phyloP scores from a whole-genome alignment of 23 tunicate genomes.

The Halocynthia roretzi region DNA sequence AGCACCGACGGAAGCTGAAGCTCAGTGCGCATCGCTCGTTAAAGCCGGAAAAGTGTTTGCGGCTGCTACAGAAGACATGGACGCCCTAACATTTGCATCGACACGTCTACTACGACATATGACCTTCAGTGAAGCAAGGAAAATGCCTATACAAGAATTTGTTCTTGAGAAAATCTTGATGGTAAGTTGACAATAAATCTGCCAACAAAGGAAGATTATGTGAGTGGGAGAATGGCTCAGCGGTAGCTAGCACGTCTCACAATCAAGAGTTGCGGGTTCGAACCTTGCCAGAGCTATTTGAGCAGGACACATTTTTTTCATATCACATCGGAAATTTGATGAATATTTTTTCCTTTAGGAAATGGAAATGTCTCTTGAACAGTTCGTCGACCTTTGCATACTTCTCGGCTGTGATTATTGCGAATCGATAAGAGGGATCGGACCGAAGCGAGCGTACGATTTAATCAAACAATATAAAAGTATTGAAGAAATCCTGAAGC shows the following conservation, averaged over 20 bases:
- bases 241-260: no score
- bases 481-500: conserved; percentile 68
- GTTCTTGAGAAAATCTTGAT: conserved; percentile 37
- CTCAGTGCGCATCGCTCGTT: conserved; percentile 89
- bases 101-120: conserved; percentile 72
- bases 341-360: conserved; percentile 14
- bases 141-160: conserved; percentile 95
- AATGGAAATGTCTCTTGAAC: conserved; percentile 75
- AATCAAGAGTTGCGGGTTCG: no score
- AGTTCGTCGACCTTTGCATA: conserved; percentile 90
- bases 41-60: conserved; percentile 80
- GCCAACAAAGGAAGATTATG: no score
- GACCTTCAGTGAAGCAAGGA: conserved; percentile 94
- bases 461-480: conserved; percentile 85
- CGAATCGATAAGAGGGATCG: conserved; percentile 69
- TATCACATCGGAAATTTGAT: no score
- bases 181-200: no score
- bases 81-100: conserved; percentile 79
- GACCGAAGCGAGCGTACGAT: conserved; percentile 91
- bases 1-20: conserved; percentile 96
- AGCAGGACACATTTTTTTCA: no score
- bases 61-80: conserved; percentile 89
- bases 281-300: no score
- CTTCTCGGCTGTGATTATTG: conserved; percentile 93
- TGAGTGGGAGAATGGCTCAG: no score